Evolutionary conservation across 1,140 invertebrate species (phyloP).

Genomic region (Teleogryllus occipitalis): DNA sequence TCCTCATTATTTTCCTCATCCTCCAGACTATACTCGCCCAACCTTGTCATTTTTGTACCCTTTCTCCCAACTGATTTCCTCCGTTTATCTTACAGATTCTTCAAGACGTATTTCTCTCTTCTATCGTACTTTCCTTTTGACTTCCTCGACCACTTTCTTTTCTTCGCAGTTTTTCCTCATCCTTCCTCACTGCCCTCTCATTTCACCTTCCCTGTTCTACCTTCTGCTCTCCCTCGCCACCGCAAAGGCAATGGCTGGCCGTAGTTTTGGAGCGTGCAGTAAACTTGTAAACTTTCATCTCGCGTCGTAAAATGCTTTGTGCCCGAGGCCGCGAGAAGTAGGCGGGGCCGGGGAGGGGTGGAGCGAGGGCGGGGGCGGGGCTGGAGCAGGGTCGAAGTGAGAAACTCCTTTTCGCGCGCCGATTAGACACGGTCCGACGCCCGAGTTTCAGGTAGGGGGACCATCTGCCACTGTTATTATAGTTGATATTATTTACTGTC

Average conservation of each 20-base stretch:
- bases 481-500: no score
- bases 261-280: neutral
- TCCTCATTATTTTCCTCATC: no score
- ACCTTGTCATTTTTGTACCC: no score
- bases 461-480: no score
- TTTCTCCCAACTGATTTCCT: no score
- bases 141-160: no score
- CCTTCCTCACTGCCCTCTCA: neutral
- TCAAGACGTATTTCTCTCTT: no score
- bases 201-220: neutral
- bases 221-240: neutral
- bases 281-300: conserved; percentile 5
- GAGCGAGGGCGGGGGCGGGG: neutral
- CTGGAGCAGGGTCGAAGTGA: neutral
- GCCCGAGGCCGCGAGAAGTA: neutral
- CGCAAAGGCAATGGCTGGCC: neutral
- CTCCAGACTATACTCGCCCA: no score
- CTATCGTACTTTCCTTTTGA: no score
- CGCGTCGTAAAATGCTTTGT: conserved; percentile 1
- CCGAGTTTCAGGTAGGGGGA: neutral
- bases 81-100: no score
- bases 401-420: neutral
- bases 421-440: neutral
- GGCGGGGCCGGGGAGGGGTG: neutral
- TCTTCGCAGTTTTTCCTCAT: neutral